These are phyloP conservation scores for Liasis olivaceus DNA, from an alignment of 2,797 vertebrate genomes.

Conservation along the genomic window DNA sequence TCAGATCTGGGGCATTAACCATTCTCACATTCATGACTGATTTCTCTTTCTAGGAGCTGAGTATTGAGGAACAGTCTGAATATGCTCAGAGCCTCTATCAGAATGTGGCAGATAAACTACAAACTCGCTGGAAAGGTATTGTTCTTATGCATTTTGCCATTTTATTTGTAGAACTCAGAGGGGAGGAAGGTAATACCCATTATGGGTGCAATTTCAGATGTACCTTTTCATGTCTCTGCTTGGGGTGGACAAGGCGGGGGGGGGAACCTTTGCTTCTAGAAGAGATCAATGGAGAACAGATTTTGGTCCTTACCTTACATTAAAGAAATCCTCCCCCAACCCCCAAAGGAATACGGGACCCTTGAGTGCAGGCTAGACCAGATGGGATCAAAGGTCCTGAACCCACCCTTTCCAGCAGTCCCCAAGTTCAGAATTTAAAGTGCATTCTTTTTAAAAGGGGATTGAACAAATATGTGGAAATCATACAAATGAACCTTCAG, in stretches of 20 bases:
- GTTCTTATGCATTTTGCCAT: not conserved
- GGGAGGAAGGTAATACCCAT: not conserved
- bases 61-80: slow-evolving; percentile 92
- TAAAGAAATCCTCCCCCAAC: not conserved
- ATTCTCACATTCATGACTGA: not conserved
- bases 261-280: not conserved
- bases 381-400: not conserved
- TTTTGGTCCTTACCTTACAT: not conserved
- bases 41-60: slow-evolving; percentile 80
- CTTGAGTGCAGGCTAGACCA: not conserved
- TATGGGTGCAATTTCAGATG: not conserved
- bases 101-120: slow-evolving; percentile 86
- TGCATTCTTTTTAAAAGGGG: not conserved
- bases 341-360: no score
- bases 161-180: not conserved
- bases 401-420: not conserved
- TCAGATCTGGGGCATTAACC: not conserved
- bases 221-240: not conserved
- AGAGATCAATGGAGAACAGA: not conserved
- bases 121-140: slow-evolving; percentile 92
- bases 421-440: not conserved
- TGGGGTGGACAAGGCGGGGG: not conserved
- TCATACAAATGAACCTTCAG: not conserved
- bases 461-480: not conserved
- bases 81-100: slow-evolving; percentile 97